A percentile compares a stretch with the other conserved stretches of the same genome.
These are phyloP conservation scores for Moxostoma hubbsi DNA, from an alignment of 2,797 vertebrate genomes.

Conservation along the genomic window DNA sequence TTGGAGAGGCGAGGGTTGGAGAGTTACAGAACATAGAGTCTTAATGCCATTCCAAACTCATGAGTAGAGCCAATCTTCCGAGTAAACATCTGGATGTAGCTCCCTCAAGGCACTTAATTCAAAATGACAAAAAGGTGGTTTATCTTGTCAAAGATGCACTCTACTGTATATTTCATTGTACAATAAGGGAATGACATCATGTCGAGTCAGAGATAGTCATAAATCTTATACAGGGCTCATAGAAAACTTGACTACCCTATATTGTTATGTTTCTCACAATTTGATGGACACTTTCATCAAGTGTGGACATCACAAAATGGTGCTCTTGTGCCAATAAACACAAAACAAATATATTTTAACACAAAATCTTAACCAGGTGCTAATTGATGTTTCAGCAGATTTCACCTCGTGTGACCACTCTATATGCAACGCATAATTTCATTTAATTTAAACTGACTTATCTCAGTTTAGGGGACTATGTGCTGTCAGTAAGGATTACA, in stretches of 20 bases:
- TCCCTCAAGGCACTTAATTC: background rate
- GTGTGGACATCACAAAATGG: too few relatives aligned
- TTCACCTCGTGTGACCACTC: too few relatives aligned
- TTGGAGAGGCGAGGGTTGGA: slow-evolving; percentile 5
- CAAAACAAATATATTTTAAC: too few relatives aligned
- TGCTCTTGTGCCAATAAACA: background rate
- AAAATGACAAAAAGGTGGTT: slow-evolving; percentile 22
- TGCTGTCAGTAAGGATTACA: too few relatives aligned
- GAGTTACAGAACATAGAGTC: background rate
- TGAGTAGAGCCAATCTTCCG: background rate
- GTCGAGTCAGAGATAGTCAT: background rate
- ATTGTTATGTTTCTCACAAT: background rate
- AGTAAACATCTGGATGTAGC: slow-evolving; percentile 5
- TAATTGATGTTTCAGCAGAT: too few relatives aligned
- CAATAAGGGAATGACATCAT: slow-evolving; percentile 25
- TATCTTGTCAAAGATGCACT: slow-evolving; percentile 1
- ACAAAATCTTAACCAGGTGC: too few relatives aligned
- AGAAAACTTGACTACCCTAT: background rate
- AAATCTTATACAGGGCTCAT: background rate
- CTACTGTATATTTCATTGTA: background rate
- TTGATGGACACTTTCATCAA: background rate
- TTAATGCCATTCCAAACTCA: background rate
- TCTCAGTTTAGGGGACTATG: too few relatives aligned
- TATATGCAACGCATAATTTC: too few relatives aligned
- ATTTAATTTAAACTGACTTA: too few relatives aligned